Evolutionary conservation across 2,113 vertebrate species (phyloP).

Genomic region (Podocnemis expansa): DNA sequence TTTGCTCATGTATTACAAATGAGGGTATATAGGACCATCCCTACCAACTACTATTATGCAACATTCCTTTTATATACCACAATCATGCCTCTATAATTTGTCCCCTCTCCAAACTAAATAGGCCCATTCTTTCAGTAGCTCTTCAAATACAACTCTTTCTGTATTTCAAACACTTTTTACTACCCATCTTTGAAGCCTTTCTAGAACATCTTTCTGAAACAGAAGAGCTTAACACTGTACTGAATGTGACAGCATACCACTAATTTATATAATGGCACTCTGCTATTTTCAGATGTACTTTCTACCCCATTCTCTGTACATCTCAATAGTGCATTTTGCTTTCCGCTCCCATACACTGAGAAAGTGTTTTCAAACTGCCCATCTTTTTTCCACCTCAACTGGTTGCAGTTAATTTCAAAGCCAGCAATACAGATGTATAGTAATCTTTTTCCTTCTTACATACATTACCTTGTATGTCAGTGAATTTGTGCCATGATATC

Average conservation of each 20-base stretch:
- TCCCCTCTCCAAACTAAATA: background rate
- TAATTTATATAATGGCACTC: background rate
- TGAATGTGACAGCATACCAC: background rate
- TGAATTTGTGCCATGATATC: background rate
- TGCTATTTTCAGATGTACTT: background rate
- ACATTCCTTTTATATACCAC: background rate
- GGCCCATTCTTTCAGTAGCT: background rate
- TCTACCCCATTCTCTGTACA: background rate
- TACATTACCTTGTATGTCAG: fast-evolving
- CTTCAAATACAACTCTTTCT: background rate
- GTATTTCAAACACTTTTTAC: background rate
- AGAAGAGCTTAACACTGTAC: background rate
- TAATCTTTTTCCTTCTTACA: fast-evolving
- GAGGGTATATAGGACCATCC: background rate
- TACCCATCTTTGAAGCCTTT: background rate
- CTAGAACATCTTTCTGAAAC: background rate
- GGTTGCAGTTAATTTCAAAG: fast-evolving
- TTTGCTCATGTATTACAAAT: background rate
- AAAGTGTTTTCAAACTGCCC: background rate
- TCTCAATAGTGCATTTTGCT: background rate
- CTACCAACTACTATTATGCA: background rate
- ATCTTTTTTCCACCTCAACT: background rate
- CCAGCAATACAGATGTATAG: fast-evolving
- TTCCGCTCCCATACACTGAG: background rate
- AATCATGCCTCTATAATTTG: background rate